Evolutionary conservation across 2,888 invertebrate genomes (phyloP).

Genomic region (Trissonchulus sp.): DNA sequence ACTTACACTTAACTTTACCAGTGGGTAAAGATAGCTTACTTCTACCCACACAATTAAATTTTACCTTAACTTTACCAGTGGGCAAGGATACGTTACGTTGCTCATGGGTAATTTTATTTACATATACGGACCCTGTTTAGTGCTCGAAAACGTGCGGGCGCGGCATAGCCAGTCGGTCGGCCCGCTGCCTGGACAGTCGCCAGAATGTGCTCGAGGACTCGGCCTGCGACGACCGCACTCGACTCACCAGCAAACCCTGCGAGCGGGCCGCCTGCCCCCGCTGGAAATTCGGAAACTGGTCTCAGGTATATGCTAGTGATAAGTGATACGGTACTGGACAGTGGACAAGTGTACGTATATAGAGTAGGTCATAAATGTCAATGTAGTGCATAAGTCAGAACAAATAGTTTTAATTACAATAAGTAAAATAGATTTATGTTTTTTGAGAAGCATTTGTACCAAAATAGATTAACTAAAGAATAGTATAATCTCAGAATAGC

Average conservation of each 20-base stretch:
- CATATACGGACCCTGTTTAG: too few species aligned
- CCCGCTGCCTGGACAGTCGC: constrained; percentile 30
- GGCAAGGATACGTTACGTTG: background rate
- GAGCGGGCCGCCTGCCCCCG: constrained; percentile 52
- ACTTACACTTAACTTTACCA: background rate
- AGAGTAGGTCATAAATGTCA: too few species aligned
- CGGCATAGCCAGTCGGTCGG: constrained; percentile 45
- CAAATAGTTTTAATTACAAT: too few species aligned
- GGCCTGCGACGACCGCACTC: constrained; percentile 42
- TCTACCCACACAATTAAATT: background rate
- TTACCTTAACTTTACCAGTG: too few species aligned
- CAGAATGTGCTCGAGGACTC: constrained; percentile 33
- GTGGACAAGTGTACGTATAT: background rate
- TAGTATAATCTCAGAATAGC: too few species aligned
- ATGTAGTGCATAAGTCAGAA: too few species aligned
- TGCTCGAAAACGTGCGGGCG: constrained; percentile 50
- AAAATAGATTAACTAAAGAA: too few species aligned
- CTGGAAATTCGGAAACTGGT: constrained; percentile 54
- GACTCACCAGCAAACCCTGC: constrained; percentile 50
- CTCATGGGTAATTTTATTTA: background rate
- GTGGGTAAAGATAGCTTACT: background rate
- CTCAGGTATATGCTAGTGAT: constrained; percentile 46
- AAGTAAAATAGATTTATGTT: too few species aligned
- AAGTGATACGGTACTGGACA: background rate
- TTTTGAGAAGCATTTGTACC: too few species aligned